Percentiles rank a stretch among this genome's conserved stretches.
Conservation (phyloP, 2,113 vertebrate species). For the Struthio camelus region DNA sequence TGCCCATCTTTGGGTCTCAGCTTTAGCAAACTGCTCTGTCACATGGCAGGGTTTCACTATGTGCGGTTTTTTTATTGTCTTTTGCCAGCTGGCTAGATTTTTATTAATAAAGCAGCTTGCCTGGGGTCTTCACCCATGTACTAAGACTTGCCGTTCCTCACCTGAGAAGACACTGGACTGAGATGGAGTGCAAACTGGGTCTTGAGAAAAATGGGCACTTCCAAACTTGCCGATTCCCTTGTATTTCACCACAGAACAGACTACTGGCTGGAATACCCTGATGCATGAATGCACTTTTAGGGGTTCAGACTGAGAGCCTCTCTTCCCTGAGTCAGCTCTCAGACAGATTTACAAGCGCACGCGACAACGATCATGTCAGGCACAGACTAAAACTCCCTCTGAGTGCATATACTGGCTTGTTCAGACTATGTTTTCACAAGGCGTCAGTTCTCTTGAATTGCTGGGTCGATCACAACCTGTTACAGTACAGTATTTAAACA, state of each 20-base stretch:
- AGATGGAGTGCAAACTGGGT: background rate
- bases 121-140: background rate
- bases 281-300: background rate
- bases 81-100: background rate
- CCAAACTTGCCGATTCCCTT: background rate
- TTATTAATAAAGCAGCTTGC: background rate
- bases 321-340: background rate
- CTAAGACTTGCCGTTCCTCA: background rate
- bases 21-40: background rate
- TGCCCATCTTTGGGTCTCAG: background rate
- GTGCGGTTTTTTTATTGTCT: background rate
- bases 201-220: background rate
- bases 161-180: background rate
- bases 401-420: background rate
- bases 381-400: background rate
- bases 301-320: background rate
- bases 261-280: background rate
- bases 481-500: conserved; percentile 5
- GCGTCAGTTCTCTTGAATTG: background rate
- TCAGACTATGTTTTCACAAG: background rate
- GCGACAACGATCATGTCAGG: background rate
- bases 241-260: background rate
- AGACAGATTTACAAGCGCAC: background rate
- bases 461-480: background rate
- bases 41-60: background rate